These are phyloP conservation scores for Tetranychus truncatus DNA, from an alignment of 2,888 invertebrate species.

Conservation along the genomic window DNA sequence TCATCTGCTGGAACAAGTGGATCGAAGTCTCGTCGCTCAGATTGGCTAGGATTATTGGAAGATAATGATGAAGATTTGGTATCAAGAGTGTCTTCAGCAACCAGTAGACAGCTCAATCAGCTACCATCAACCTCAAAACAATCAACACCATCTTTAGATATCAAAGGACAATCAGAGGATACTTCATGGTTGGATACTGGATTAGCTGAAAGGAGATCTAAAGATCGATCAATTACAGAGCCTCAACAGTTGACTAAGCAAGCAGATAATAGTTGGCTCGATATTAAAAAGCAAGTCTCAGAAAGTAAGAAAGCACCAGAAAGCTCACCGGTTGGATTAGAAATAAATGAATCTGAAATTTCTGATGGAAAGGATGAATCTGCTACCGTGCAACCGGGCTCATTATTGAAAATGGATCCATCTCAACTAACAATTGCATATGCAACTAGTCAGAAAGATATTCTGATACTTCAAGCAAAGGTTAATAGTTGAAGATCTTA, in stretches of 20 bases:
- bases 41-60: conserved; percentile 10
- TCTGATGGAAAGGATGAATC: neutral
- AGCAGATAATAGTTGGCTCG: neutral
- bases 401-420: neutral
- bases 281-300: neutral
- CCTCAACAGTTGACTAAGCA: neutral
- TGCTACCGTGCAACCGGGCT: neutral
- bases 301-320: neutral
- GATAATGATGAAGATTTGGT: neutral
- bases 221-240: neutral
- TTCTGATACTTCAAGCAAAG: neutral
- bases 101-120: neutral
- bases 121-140: neutral
- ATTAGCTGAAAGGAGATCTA: neutral
- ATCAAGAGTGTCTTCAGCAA: neutral
- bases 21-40: neutral
- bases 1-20: neutral
- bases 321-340: neutral
- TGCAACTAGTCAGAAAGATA: neutral
- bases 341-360: neutral
- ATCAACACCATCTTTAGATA: neutral
- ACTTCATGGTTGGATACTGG: neutral
- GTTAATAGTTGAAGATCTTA: neutral
- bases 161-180: neutral
- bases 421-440: neutral